Conservation (phyloP, 2,113 vertebrate genomes). For the Nothocercus julius region DNA sequence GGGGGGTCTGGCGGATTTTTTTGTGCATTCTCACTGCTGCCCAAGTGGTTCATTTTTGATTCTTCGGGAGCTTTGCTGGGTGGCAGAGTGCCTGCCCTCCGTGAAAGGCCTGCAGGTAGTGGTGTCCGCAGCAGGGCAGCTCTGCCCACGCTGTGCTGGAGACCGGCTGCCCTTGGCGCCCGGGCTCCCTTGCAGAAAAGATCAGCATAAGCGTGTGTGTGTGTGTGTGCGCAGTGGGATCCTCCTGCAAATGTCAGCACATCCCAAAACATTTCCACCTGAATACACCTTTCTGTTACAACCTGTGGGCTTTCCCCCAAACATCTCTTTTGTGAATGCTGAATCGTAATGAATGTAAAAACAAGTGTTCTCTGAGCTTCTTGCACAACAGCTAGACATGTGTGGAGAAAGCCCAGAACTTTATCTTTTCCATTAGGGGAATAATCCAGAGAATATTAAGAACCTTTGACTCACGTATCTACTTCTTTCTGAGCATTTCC, state of each 20-base stretch:
- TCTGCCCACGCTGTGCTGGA: not conserved
- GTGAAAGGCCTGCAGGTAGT: not conserved
- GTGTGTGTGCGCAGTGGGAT: not conserved
- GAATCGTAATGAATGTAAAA: not conserved
- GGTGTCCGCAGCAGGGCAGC: not conserved
- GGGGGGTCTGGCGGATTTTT: not conserved
- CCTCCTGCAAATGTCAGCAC: not conserved
- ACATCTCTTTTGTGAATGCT: not conserved
- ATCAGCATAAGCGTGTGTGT: not conserved
- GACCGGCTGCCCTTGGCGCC: not conserved
- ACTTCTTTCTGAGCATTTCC: not conserved
- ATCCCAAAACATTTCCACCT: not conserved
- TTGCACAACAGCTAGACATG: not conserved
- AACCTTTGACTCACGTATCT: not conserved
- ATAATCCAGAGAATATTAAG: not conserved
- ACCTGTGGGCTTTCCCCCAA: not conserved
- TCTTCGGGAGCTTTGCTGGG: not conserved
- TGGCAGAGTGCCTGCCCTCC: not conserved
- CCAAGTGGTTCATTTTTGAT: not conserved
- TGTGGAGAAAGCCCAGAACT: not conserved
- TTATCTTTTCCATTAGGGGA: not conserved
- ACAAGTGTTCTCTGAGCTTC: not conserved
- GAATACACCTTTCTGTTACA: not conserved
- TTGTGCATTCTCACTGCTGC: not conserved
- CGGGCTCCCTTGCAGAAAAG: not conserved